A percentile compares a stretch with the other conserved stretches of the same genome.
Conservation (phyloP, 1,140 invertebrate species). For the Acyrthosiphon pisum region DNA sequence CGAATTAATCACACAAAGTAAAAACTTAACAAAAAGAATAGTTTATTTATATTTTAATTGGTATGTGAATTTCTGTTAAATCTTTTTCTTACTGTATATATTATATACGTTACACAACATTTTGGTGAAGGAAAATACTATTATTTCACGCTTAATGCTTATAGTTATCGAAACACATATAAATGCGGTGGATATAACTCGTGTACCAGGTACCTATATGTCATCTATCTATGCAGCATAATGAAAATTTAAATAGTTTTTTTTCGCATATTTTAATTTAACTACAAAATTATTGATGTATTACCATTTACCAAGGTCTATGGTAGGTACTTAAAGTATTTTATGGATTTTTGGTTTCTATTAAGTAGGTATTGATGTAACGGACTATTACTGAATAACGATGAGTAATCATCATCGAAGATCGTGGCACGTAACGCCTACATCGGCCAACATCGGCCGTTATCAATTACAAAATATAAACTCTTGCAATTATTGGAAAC, state of each 20-base stretch:
- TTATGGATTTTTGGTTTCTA: not conserved
- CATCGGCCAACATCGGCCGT: not conserved
- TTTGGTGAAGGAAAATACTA: not conserved
- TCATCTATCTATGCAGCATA: not conserved
- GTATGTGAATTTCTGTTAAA: not conserved
- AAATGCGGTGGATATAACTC: not conserved
- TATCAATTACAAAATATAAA: constrained; percentile 25
- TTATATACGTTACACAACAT: not conserved
- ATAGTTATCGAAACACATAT: not conserved
- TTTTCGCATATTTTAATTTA: constrained; percentile 4
- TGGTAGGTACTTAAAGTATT: not conserved
- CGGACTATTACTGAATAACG: not conserved
- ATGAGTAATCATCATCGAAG: not conserved
- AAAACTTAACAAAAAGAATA: not conserved
- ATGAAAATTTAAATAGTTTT: not conserved
- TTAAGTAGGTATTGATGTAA: not conserved
- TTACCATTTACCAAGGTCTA: constrained; percentile 17
- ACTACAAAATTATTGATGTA: not conserved
- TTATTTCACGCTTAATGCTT: not conserved
- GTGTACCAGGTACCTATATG: not conserved
- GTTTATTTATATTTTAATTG: constrained; percentile 34
- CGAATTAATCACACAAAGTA: constrained; percentile 25
- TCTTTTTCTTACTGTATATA: not conserved
- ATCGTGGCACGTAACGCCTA: constrained; percentile 16
- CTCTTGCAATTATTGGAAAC: not conserved